A percentile compares a stretch with the other conserved stretches of the same genome.
Evolutionary conservation across 2,113 vertebrate genomes (phyloP).

Genomic region (Bagarius yarrelli): DNA sequence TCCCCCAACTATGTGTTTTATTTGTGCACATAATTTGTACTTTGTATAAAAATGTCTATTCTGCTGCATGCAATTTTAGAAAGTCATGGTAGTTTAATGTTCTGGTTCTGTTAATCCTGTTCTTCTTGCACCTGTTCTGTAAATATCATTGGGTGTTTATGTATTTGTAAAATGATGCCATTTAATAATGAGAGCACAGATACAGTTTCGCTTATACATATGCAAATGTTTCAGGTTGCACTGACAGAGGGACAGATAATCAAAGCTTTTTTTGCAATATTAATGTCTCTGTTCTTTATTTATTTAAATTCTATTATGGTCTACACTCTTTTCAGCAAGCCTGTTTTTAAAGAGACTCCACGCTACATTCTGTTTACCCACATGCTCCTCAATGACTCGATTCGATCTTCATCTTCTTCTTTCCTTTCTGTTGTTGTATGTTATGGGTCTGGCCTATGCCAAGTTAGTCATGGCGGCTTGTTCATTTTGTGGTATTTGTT

Average conservation of each 20-base stretch:
- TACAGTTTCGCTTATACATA: background rate
- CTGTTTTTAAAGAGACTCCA: slow-evolving; percentile 41
- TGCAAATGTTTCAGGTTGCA: background rate
- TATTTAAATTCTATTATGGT: slow-evolving; percentile 47
- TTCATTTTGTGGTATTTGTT: slow-evolving; percentile 20
- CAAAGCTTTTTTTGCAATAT: background rate
- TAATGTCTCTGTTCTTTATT: slow-evolving; percentile 34
- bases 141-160: background rate
- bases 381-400: slow-evolving; percentile 39
- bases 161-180: background rate
- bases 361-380: slow-evolving; percentile 49
- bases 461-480: slow-evolving; percentile 4
- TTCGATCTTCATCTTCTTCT: slow-evolving; percentile 24
- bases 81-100: too few relatives aligned
- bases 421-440: background rate
- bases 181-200: background rate
- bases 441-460: background rate
- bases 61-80: background rate
- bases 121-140: background rate
- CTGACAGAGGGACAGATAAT: background rate
- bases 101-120: background rate
- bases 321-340: slow-evolving; percentile 36
- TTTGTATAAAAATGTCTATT: too few relatives aligned
- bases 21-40: background rate
- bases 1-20: background rate